A percentile compares a stretch with the other conserved stretches of the same genome.
phyloP scores from a whole-genome alignment of 2,113 vertebrate species.

The Fulica atra region DNA sequence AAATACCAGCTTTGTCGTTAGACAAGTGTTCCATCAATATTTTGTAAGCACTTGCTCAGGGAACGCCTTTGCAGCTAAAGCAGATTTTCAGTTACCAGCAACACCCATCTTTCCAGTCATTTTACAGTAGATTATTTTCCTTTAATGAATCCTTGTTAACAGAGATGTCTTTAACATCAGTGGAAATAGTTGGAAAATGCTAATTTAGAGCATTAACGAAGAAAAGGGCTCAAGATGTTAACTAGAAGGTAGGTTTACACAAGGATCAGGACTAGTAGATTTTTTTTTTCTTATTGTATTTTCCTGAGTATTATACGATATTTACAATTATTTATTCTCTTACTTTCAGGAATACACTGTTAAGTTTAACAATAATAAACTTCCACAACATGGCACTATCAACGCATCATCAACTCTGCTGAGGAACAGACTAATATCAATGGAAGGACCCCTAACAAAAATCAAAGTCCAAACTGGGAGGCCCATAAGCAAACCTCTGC shows the following conservation, averaged over 20 bases:
- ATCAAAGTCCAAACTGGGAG: neutral
- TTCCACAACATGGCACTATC: neutral
- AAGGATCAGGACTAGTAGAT: neutral
- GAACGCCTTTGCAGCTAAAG: neutral
- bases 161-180: neutral
- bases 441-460: too few relatives aligned
- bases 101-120: neutral
- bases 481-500: too few relatives aligned
- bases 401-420: neutral
- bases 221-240: neutral
- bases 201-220: neutral
- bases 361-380: neutral
- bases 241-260: neutral
- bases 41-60: conserved; percentile 46
- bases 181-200: neutral
- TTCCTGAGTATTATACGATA: neutral
- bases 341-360: neutral
- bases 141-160: neutral
- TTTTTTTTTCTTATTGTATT: neutral
- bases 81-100: conserved; percentile 16
- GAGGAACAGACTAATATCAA: neutral
- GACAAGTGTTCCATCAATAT: conserved; percentile 57
- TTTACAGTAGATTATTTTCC: neutral
- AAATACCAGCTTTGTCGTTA: conserved; percentile 19
- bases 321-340: neutral